Evolutionary conservation across 2,888 invertebrate genomes (phyloP), one percentile per base, ranked within the genome.

Genomic region (Drosophila pullipes): DNA sequence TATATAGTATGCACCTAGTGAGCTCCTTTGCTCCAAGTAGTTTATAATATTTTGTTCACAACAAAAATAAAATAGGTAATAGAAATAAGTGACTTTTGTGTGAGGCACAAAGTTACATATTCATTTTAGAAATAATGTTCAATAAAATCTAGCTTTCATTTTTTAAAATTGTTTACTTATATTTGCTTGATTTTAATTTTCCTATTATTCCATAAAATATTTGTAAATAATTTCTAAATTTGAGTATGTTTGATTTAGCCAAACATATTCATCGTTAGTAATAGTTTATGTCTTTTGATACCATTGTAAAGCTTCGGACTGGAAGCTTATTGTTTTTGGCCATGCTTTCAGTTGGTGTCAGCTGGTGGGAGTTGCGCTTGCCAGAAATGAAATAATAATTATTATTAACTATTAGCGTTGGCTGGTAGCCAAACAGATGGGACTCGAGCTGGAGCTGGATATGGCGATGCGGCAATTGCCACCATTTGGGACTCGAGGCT

Each of bases 341-440:
- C 70, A 44, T 73, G 78, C 89, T 89, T 89, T 89, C 90, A 75
- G 78, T 85, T 89, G 89, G 89, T 91, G 89, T 90, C 88, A 90
- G 90, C 84, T 77, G 70, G 91, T 91, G 90, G 89, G 91, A 89
- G 91, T 89, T 91, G 76, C 78, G 74, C 80, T 85, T 81, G 82
- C 85, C 82, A 87, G 87, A 89, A 91, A 91, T 91, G 87, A 89
- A 91, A 91, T 89, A 89, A 89, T 89, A 89, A 89, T 89, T 91
- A 91, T 89, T 91, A 89, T 91, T 89, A 89, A 91, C 89, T 90
- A 90, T 90, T 90, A 89, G 85, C 77, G 82, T 78, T 81, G 76
- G 78, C 77, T 82, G 91, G 85, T 85, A 81, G 84, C 81, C 71
- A 39, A 68, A 76, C 49, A 77, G 81, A 60, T 49, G 78, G 58